Base-by-base conservation (phyloP, 2,888 invertebrate genomes). In the Lasioglossum zephyrum region DNA sequence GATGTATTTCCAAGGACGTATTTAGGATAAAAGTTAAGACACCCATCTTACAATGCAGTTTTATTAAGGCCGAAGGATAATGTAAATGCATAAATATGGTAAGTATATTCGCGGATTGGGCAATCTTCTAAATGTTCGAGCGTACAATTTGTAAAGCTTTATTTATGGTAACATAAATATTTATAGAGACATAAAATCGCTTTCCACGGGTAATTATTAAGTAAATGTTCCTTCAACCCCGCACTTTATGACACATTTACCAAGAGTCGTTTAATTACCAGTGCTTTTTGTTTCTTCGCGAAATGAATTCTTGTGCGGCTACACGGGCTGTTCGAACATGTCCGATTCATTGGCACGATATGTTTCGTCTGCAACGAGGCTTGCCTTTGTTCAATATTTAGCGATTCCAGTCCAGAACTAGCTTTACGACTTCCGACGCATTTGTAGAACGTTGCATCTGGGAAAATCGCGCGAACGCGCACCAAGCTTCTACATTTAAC, bases 91-190 rank as follows among this genome's bases (percentile, higher is more conserved):
- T 31, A 31, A 26, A 63, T 26, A 26, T 39, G 31, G 13, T 26
- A 63, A 6, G 31, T 31, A 63, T 31, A 16, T 13, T 31, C 31
- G 31, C 26, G 31, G 26, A 63, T 63, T 63, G 31, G 31, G 63
- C 63, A 31, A 63, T 63, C 63, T 63, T 63, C 31, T 63, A 63
- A 63, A 63, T 31, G 63, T 63, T 31, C 63, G 63, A 31, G 31
- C 31, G 18, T 63, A 31, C 31, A 31, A 63, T 63, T 63, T 31
- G 63, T 6, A 6, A 63, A 63, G 16, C 31, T 18, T 63, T 31
- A 63, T 31, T 31, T 63, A 63, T 63, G 31, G 8, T 2, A 31
- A 6, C 31, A 63, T 63, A 63, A 63, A 63, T 63, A 63, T 63
- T 63, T 63, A 31, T 63, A 63, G 31, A 31, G 63, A 8, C 63